A percentile compares a stretch with the other conserved stretches of the same genome.
Conservation (phyloP, 2,797 vertebrate species). For the Pantherophis alleghaniensis region DNA sequence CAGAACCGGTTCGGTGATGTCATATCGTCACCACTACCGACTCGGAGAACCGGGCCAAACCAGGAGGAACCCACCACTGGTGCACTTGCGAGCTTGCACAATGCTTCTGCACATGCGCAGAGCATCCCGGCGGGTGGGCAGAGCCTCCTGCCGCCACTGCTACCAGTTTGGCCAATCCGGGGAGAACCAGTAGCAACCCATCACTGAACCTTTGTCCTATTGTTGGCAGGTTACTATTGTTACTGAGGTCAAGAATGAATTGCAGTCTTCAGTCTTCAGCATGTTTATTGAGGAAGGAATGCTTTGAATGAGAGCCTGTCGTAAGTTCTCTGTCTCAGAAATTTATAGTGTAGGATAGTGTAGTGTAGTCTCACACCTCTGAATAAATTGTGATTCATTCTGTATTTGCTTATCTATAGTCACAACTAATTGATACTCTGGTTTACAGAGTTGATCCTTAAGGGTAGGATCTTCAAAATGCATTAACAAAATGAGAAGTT, state of each 20-base stretch:
- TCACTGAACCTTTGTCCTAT: background rate
- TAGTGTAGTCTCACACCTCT: background rate
- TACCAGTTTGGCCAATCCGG: no score
- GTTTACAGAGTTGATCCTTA: background rate
- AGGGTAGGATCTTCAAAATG: background rate
- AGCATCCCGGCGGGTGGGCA: no score
- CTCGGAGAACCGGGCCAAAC: no score
- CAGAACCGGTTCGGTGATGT: no score
- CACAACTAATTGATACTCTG: background rate
- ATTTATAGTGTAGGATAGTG: background rate
- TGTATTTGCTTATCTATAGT: background rate
- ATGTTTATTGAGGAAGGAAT: background rate
- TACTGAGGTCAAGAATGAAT: background rate
- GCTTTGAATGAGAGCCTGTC: background rate
- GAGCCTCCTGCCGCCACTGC: rapidly evolving
- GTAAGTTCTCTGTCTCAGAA: background rate
- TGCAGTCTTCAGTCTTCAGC: background rate
- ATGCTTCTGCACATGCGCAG: no score
- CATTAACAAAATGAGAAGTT: background rate
- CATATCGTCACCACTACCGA: no score
- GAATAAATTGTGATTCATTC: background rate
- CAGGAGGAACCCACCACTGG: no score
- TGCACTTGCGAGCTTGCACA: no score
- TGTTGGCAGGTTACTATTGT: background rate
- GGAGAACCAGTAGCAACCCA: no score